Evolutionary conservation across 2,888 invertebrate genomes (phyloP).

Genomic region (Eupithecia subfuscata): DNA sequence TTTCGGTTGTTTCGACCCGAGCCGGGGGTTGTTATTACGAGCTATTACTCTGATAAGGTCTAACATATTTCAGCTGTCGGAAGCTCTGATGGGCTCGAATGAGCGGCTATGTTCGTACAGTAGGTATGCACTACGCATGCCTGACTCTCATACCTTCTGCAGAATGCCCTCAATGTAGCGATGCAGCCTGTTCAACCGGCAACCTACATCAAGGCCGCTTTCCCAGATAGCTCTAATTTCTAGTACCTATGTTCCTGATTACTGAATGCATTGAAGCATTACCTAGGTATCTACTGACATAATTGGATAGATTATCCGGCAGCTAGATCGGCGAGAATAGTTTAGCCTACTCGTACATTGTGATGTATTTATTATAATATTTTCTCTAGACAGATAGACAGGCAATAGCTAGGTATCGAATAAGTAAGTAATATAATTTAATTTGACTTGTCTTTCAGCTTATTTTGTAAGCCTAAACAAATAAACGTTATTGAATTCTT

Average conservation of each 20-base stretch:
- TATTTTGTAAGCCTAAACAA: neutral
- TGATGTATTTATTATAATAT: neutral
- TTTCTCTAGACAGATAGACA: too few species aligned
- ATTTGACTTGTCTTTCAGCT: neutral
- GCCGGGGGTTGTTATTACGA: constrained; percentile 11
- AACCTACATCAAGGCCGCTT: neutral
- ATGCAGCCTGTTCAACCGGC: neutral
- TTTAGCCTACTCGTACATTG: neutral
- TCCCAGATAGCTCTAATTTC: constrained; percentile 11
- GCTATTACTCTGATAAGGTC: constrained; percentile 10
- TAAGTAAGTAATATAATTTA: too few species aligned
- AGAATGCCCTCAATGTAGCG: neutral
- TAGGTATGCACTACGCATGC: constrained; percentile 4
- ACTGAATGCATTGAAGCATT: constrained; percentile 9
- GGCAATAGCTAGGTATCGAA: too few species aligned
- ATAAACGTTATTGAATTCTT: too few species aligned
- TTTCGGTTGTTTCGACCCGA: constrained; percentile 11
- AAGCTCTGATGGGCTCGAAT: constrained; percentile 4
- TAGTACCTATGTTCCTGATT: neutral
- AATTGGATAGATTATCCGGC: neutral
- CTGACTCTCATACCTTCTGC: constrained; percentile 16
- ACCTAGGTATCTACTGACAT: neutral
- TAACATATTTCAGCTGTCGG: constrained; percentile 14
- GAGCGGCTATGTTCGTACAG: neutral
- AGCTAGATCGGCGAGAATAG: neutral